Evolutionary conservation across 2,113 vertebrate species (phyloP), one percentile per base, ranked within the genome.

Genomic region (Gymnarchus niloticus): DNA sequence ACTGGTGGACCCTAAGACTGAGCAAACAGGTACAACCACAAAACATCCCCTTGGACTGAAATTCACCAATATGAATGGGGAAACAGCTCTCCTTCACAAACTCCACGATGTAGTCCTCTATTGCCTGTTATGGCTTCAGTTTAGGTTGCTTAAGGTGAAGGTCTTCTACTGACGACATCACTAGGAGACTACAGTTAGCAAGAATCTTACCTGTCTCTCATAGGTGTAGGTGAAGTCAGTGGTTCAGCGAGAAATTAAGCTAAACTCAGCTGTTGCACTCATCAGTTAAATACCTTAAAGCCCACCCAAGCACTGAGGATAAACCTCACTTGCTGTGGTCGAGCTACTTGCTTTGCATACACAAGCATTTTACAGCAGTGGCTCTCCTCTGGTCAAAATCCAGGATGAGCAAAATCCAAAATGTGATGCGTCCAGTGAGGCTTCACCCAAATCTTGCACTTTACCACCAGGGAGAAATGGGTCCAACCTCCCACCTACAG

Each of bases 281-380:
- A 6, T 73, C 61, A 41, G 65, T 73, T 37, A 73, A n/a, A 19
- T 37, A 33, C 12, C 1, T 73, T 73, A 41, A 73, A 41, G 65
- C 37, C 46, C 76, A 48, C 23, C 21, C 21, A 25, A n/a, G n/a
- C 1, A 48, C 17, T 17, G 21, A 3, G 9, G 2, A 3, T 14
- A 8, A 44, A 48, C 46, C 76, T 44, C 46, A 78, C 76, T 78
- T 78, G 44, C 76, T 78, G 76, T 78, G 33, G 14, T 73, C 65
- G 41, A 73, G 65, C 65, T 37, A 73, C 2, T 65, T n/a, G 59
- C 25, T 10, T 73, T 73, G 65, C 65, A 73, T 73, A 37, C 65
- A 73, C 65, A 73, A 73, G 65, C 65, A 73, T 73, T 73, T 73
- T 73, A 73, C 65, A 73, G 65, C 65, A 41, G 65, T 73, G 65